phyloP scores from a whole-genome alignment of 2,113 vertebrate genomes.

The Microcebus murinus region DNA sequence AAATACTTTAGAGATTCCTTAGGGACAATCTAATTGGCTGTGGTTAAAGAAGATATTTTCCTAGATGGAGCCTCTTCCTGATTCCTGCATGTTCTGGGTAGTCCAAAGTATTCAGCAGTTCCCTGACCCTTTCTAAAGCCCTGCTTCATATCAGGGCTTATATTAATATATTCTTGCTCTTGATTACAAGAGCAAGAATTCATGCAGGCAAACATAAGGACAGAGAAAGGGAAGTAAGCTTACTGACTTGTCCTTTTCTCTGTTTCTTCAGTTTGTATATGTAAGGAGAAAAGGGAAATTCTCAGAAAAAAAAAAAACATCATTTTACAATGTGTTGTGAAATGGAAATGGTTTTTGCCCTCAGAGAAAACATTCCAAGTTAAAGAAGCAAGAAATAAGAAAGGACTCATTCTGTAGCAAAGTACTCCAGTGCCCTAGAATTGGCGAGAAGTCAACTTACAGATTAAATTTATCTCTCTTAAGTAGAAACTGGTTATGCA shows the following conservation, averaged over 20 bases:
- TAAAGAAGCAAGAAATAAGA: slow-evolving; percentile 12
- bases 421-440: not conserved
- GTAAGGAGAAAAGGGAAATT: not conserved
- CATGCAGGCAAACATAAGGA: not conserved
- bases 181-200: not conserved
- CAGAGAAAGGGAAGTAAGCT: not conserved
- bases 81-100: not conserved
- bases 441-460: not conserved
- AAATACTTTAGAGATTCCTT: not conserved
- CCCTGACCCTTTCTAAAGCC: not conserved
- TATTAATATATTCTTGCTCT: not conserved
- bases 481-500: not conserved
- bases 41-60: not conserved
- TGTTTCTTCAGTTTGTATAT: not conserved
- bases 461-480: not conserved
- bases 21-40: not conserved
- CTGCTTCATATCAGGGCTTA: not conserved
- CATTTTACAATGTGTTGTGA: not conserved
- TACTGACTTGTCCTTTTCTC: not conserved
- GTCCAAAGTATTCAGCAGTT: not conserved
- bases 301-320: not conserved
- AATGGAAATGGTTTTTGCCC: not conserved
- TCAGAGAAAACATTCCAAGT: not conserved
- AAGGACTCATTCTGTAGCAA: not conserved
- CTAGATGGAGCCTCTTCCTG: not conserved